Conservation (phyloP, 2,797 vertebrate genomes). For the Bucorvus abyssinicus region DNA sequence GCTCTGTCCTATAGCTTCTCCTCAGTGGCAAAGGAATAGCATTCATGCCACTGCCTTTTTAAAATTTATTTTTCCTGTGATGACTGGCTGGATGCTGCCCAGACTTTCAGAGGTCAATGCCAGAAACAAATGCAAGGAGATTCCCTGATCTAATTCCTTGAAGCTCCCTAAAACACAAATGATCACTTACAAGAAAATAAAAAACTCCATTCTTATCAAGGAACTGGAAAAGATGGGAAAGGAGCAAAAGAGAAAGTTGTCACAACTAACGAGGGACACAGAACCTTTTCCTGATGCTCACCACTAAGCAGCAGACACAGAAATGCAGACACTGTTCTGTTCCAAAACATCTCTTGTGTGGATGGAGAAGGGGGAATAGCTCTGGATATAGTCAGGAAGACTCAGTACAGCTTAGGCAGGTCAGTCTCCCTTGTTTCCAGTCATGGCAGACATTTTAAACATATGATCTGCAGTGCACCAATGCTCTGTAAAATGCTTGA, state of each 20-base stretch:
- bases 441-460: background rate
- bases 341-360: background rate
- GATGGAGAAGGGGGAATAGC: background rate
- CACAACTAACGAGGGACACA: background rate
- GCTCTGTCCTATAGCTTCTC: background rate
- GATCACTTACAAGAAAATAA: background rate
- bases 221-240: background rate
- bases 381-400: background rate
- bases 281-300: background rate
- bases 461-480: fast-evolving
- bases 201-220: background rate
- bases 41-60: background rate
- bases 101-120: background rate
- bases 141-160: background rate
- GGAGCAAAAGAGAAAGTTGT: background rate
- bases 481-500: background rate
- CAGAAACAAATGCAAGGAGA: background rate
- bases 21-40: background rate
- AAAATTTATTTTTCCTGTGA: background rate
- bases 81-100: background rate
- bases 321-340: background rate
- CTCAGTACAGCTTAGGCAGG: background rate
- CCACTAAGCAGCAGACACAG: background rate
- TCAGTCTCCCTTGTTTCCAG: background rate
- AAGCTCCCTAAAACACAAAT: background rate